Evolutionary conservation across 2,797 vertebrate genomes (phyloP).

Genomic region (Rhynchonycteris naso): DNA sequence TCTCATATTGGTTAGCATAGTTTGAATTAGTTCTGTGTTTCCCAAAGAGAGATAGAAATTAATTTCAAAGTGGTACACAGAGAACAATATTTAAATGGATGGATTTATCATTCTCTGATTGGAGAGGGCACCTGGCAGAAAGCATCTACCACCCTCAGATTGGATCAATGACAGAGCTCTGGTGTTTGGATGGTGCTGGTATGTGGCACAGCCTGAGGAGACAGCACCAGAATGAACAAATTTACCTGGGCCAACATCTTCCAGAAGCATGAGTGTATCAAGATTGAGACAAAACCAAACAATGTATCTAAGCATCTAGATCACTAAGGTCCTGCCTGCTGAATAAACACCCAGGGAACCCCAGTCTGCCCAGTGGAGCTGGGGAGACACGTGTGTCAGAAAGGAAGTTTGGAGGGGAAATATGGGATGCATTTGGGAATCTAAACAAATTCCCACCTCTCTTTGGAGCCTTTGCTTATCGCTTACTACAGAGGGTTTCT

Average conservation of each 20-base stretch:
- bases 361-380: neutral
- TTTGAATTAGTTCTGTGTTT: neutral
- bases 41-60: neutral
- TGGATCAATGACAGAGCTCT: neutral
- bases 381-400: neutral
- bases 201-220: neutral
- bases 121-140: neutral
- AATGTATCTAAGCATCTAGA: neutral
- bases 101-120: neutral
- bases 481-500: neutral
- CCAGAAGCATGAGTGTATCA: neutral
- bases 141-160: rapidly evolving
- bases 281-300: neutral
- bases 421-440: rapidly evolving
- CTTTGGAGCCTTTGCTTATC: neutral
- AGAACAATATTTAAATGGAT: neutral
- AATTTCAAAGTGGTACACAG: neutral
- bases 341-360: neutral
- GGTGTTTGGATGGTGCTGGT: neutral
- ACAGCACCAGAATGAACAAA: neutral
- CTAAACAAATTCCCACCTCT: neutral
- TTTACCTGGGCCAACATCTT: neutral
- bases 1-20: neutral
- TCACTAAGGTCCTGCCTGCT: neutral
- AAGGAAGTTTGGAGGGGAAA: neutral